Base-by-base conservation (phyloP, 1,140 invertebrate genomes). In the Lepidurus couesii region DNA sequence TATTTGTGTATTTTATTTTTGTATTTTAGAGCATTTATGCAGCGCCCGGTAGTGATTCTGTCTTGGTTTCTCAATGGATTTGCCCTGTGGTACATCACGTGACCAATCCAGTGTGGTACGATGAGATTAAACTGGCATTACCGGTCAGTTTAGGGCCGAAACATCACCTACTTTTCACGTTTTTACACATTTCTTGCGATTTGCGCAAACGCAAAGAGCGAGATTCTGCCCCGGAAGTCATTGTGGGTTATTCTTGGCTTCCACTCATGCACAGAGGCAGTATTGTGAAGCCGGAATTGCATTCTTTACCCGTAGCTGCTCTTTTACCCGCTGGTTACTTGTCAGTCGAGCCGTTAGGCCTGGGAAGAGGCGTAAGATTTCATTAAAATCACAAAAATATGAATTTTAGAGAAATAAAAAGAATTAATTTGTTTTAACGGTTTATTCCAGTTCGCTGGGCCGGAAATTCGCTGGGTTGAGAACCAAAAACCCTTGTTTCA, bases 381-480 rank as follows among this genome's bases (percentile, higher is more conserved):
- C 0, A 73, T 79, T 74, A 44, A 8, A 21, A 7, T 24, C 11
- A 7, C 9, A 73, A 10, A 75, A 13, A 26, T 7, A 10, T 74
- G n/a, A n/a, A 65, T 65, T 65, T 53, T 4, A 3, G 34, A 34
- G 0, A 2, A 34, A 34, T 0, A 34, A 34, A 4, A 34, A 34
- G 4, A 34, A 3, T 34, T 34, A 34, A 34, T 4, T 34, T 24
- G 24, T 24, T 24, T 24, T 24, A 24, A 21, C n/a, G 42, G 42
- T 78, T 1, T 73, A 42, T 86, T 89, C 81, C 87, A 96, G 93
- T 94, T 93, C 85, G 88, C 92, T 78, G 94, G 94, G 0, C 94
- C 95, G 10, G 95, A 97, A 82, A 91, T 97, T 16, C 90, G 91
- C 80, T 97, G 95, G 95, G 92, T 98, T 44, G 95, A 98, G 85